Evolutionary conservation across 2,797 vertebrate genomes (phyloP), one percentile per base, ranked within the genome.

Genomic region (Acomys russatus): DNA sequence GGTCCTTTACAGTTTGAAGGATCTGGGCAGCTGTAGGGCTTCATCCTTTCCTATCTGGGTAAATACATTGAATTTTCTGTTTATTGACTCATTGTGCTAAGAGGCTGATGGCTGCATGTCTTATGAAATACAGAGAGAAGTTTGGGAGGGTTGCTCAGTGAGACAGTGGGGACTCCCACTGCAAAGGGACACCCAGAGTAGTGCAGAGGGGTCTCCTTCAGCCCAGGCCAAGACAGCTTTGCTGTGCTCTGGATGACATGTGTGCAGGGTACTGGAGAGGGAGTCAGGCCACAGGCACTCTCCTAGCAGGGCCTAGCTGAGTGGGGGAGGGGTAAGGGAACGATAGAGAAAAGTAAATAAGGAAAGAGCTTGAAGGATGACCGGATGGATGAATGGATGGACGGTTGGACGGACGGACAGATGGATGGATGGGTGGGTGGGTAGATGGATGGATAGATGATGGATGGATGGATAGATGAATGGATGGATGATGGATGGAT

Each of bases 11-110:
- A 54, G 64, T n/a, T 0, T 0, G 15, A 68, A 74, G 25, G 23
- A 20, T 22, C 92, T 80, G 86, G 90, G 54, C 78, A 95, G 93
- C 90, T 94, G 88, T 10, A 49, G 64, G 82, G 59, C 30, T 87
- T 92, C 61, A 83, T 92, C 79, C 2, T 44, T 92, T 88, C 78
- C 54, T 82, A 49, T 78, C 93, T 93, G 61, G n/a, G 90, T 73
- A 95, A 94, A 91, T 77, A 93, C 85, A 92, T 93, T 83, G 70
- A 82, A 86, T 90, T 92, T 96, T 74, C 92, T 91, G 63, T 94
- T 86, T 92, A 91, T 90, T 76, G 51, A 74, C 66, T 88, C 73
- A 4, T 23, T 35, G 18, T 92, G 54, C 83, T 74, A 86, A 89
- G 10, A 54, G 30, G 33, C 0, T 0, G 87, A 63, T 90, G 25